Percentiles rank a stretch among this genome's conserved stretches.
Conservation (phyloP, 2,113 vertebrate genomes). For the Calypte anna region DNA sequence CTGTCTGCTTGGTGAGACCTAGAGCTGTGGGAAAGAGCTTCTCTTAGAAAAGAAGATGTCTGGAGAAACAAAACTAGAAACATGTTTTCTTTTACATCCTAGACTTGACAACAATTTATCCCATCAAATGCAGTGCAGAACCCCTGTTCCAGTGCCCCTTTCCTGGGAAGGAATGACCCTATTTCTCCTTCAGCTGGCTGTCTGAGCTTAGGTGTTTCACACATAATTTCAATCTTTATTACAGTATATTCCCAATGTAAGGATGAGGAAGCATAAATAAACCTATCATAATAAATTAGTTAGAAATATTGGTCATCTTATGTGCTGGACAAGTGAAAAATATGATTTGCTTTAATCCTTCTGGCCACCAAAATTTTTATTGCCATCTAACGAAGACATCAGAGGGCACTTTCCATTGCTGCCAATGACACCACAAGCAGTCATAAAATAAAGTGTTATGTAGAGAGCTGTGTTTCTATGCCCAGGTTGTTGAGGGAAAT, state of each 20-base stretch:
- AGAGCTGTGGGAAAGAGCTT: neutral
- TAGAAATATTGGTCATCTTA: neutral
- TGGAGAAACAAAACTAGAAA: neutral
- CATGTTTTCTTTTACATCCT: neutral
- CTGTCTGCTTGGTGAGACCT: neutral
- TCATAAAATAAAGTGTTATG: neutral
- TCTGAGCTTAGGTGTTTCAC: neutral
- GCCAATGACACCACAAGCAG: neutral
- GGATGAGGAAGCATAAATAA: neutral
- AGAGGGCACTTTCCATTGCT: neutral
- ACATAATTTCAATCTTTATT: neutral
- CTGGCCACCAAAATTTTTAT: neutral
- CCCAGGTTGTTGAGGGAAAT: neutral
- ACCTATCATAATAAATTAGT: neutral
- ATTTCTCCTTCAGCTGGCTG: neutral
- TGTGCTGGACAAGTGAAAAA: neutral
- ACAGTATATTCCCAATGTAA: neutral
- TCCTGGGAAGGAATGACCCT: neutral
- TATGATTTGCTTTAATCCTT: neutral
- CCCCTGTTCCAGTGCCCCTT: neutral
- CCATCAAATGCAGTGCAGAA: neutral
- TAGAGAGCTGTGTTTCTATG: neutral
- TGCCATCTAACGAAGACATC: neutral
- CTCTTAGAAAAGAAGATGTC: neutral
- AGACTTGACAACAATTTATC: neutral